Evolutionary conservation across 2,113 vertebrate genomes (phyloP), one percentile per base, ranked within the genome.

Genomic region (Apteryx owenii): DNA sequence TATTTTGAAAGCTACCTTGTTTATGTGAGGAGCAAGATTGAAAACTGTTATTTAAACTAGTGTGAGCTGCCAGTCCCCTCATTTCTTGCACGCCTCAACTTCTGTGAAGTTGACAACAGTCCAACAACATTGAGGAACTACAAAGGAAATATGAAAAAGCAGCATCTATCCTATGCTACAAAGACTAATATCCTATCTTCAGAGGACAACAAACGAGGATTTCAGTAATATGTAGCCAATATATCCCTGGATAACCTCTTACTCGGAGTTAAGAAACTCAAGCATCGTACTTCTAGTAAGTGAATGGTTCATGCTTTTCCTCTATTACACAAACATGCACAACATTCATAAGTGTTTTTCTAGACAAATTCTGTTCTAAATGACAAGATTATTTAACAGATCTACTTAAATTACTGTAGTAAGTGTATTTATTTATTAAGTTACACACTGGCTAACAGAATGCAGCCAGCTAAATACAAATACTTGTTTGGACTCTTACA

Each of bases 401-500:
- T 81, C 61, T 58, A 69, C 50, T 71, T 69, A 68, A 81, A 83
- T 90, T 72, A 66, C 40, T 60, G 16, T 11, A 7, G 26, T 46
- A 65, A 81, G 31, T 53, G 31, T 69, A 93, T 75, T 72, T 72
- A 21, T 48, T 72, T 88, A 83, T 80, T 46, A 51, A 65, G 31
- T 21, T 66, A 54, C 23, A 48, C 54, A 28, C 4, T 38, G 77
- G 56, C 66, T 85, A 78, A 88, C 88, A 54, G 81, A 95, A 90
- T 64, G 78, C 44, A 69, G 83, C 54, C 65, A 87, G 61, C 42
- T 82, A 58, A 88, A 95, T 72, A 68, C 44, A 93, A 91, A 88
- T 48, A 93, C 70, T 95, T 94, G 73, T 93, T 94, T 72, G 78
- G 93, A 93, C 81, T 89, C n/a, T 18, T 18, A 10, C 38, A 87